These are phyloP conservation scores for Sebastolobus alascanus DNA, from an alignment of 2,797 vertebrate species.

Conservation along the genomic window DNA sequence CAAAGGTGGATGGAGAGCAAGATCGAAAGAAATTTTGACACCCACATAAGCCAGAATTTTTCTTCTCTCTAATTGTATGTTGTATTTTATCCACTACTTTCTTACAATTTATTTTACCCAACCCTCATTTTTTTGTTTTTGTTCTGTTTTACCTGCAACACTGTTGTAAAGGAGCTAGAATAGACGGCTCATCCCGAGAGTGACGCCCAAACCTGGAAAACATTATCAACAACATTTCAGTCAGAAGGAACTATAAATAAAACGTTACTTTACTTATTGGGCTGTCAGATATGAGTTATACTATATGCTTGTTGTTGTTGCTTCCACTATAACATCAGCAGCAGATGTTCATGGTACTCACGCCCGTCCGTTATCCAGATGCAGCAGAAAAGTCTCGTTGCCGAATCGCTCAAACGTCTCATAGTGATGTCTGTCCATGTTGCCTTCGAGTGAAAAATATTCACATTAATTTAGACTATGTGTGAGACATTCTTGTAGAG, in stretches of 20 bases:
- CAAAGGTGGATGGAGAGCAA: fast-evolving
- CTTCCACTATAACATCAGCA: background rate
- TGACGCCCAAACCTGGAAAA: constrained; percentile 92
- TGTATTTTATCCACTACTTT: background rate
- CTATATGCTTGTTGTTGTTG: background rate
- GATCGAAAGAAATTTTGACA: background rate
- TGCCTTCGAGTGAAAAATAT: constrained; percentile 79
- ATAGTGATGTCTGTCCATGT: constrained; percentile 97
- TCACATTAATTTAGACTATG: background rate
- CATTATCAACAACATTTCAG: background rate
- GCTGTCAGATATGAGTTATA: background rate
- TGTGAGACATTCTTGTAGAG: background rate
- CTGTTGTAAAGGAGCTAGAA: constrained; percentile 91
- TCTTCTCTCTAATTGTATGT: too few species aligned
- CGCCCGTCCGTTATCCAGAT: constrained; percentile 94
- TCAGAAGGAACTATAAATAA: background rate
- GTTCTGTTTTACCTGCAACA: constrained; percentile 91
- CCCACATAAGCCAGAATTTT: background rate
- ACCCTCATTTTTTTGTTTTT: background rate
- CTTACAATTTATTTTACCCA: background rate
- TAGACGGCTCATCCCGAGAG: constrained; percentile 92
- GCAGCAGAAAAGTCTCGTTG: constrained; percentile 93
- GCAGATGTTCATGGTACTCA: constrained; percentile 71
- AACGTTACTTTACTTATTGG: background rate
- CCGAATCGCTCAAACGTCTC: constrained; percentile 97